These are phyloP conservation scores for Drosophila tanythrix DNA, from an alignment of 2,888 invertebrate genomes.

Conservation along the genomic window DNA sequence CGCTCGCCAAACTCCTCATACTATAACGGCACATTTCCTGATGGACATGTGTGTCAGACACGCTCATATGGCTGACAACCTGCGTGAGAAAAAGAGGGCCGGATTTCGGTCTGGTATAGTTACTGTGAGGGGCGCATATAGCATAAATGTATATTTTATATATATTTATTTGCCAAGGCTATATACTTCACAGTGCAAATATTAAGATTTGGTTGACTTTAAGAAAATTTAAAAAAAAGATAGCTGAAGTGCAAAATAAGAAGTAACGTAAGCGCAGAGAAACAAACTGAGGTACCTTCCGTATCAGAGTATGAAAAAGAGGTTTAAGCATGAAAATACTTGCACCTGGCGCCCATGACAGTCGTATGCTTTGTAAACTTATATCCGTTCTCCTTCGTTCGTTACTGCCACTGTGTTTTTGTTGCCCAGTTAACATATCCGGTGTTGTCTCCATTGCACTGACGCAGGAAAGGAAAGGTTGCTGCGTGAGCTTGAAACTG, in stretches of 20 bases:
- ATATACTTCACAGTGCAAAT: not conserved
- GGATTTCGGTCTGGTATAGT: too few species aligned
- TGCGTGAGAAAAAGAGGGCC: too few species aligned
- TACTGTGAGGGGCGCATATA: too few species aligned
- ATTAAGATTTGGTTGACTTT: not conserved
- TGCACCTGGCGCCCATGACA: slow-evolving; percentile 7
- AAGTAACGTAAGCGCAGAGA: not conserved
- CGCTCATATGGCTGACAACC: too few species aligned
- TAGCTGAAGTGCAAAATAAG: not conserved
- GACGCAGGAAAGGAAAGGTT: slow-evolving; percentile 7
- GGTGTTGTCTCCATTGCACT: slow-evolving; percentile 28
- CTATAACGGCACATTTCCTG: too few species aligned
- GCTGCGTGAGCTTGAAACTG: slow-evolving; percentile 17
- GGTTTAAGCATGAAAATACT: slow-evolving; percentile 1
- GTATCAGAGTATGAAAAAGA: too few species aligned
- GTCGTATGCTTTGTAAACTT: not conserved
- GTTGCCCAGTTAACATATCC: slow-evolving; percentile 16
- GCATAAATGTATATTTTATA: too few species aligned
- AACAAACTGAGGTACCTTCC: not conserved
- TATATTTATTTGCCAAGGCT: too few species aligned
- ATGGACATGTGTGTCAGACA: too few species aligned
- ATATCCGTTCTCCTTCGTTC: not conserved
- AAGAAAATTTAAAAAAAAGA: not conserved
- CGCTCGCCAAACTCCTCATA: too few species aligned
- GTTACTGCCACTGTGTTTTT: not conserved